Evolutionary conservation across 2,797 vertebrate genomes (phyloP).

Genomic region (Balearica regulorum): DNA sequence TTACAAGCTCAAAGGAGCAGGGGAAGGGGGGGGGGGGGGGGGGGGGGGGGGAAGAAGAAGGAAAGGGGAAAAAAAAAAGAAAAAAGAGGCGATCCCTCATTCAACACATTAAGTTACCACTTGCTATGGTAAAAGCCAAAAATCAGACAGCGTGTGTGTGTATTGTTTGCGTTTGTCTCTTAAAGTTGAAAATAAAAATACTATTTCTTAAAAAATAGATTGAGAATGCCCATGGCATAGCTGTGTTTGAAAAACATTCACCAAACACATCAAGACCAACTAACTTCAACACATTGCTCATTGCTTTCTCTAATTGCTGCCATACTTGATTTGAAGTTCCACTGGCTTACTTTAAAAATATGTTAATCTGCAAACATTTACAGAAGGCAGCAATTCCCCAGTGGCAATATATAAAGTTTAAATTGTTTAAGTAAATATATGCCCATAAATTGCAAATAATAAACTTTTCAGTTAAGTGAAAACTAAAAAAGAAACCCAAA

Average conservation of each 20-base stretch:
- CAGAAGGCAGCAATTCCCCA: slow-evolving; percentile 71
- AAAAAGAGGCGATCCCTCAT: background rate
- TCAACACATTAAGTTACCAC: background rate
- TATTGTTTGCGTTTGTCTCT: background rate
- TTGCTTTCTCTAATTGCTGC: slow-evolving; percentile 67
- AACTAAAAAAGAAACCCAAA: background rate
- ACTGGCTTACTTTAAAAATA: slow-evolving; percentile 78
- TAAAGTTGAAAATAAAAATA: background rate
- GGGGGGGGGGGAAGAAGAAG: too few relatives aligned
- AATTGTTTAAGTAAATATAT: slow-evolving; percentile 63
- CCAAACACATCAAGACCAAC: slow-evolving; percentile 66
- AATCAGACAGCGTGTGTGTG: background rate
- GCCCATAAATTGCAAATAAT: slow-evolving; percentile 46
- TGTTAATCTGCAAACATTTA: slow-evolving; percentile 88
- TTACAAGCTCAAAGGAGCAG: too few relatives aligned
- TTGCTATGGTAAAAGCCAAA: background rate
- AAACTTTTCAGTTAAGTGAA: background rate
- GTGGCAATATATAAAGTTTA: slow-evolving; percentile 69
- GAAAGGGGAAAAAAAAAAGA: too few relatives aligned
- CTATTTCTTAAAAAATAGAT: background rate
- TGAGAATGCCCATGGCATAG: slow-evolving; percentile 30
- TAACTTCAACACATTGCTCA: slow-evolving; percentile 13
- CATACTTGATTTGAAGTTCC: slow-evolving; percentile 72
- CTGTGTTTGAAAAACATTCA: slow-evolving; percentile 27
- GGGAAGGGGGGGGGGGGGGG: too few relatives aligned